Conservation (phyloP, 2,888 invertebrate genomes). For the Cryptus armator region DNA sequence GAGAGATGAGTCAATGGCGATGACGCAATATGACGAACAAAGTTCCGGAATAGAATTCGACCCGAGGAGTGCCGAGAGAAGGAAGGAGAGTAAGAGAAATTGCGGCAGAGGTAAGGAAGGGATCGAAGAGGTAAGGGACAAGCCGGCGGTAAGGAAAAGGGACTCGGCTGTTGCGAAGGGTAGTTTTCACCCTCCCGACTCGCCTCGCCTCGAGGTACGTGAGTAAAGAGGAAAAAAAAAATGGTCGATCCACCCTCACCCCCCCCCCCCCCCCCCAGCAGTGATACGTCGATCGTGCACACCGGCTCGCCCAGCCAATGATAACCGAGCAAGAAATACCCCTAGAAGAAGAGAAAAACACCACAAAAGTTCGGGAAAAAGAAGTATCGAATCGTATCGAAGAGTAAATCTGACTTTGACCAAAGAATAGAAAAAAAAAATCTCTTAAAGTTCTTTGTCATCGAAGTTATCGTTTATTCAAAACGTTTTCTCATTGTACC, state of each 20-base stretch:
- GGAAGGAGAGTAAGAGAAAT: neutral
- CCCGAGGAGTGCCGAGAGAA: neutral
- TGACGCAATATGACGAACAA: conserved; percentile 65
- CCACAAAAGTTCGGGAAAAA: conserved; percentile 12
- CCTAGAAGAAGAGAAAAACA: neutral
- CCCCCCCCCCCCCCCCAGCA: neutral
- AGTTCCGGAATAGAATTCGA: conserved; percentile 4
- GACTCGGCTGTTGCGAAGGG: conserved; percentile 34
- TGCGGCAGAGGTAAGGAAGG: neutral
- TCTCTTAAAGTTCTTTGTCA: neutral
- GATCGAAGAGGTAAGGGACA: conserved; percentile 24
- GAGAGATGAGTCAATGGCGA: conserved; percentile 57
- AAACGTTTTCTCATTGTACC: conserved; percentile 18
- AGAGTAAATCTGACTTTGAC: conserved; percentile 13
- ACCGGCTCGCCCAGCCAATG: conserved; percentile 44
- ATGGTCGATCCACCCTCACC: conserved; percentile 46
- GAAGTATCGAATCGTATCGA: conserved; percentile 28
- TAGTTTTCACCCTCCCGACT: conserved; percentile 19
- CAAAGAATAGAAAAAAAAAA: conserved; percentile 25
- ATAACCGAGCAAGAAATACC: conserved; percentile 16
- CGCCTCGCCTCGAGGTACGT: neutral
- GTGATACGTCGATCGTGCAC: conserved; percentile 55
- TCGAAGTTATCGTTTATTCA: conserved; percentile 9
- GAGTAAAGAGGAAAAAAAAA: conserved; percentile 38
- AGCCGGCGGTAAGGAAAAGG: conserved; percentile 17